phyloP scores from a whole-genome alignment of 2,797 vertebrate genomes.

The Philypnodon macrostomus region DNA sequence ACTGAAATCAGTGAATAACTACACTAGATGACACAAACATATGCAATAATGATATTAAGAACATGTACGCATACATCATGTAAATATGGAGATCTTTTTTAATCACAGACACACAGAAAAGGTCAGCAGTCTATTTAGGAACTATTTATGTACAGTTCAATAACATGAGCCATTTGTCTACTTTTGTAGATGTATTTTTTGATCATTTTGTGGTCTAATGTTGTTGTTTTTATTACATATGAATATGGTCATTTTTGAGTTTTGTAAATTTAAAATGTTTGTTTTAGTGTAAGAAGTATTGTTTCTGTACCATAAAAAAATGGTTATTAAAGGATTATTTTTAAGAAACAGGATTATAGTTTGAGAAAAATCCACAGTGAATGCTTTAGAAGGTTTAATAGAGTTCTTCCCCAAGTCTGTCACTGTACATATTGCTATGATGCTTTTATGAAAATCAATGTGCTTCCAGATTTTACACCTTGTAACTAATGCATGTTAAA shows the following conservation, averaged over 20 bases:
- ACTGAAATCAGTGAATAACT: constrained; percentile 9
- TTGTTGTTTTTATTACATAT: constrained; percentile 39
- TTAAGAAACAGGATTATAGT: constrained; percentile 18
- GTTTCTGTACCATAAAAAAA: constrained; percentile 38
- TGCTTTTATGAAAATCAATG: constrained; percentile 47
- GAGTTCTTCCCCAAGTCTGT: constrained; percentile 21
- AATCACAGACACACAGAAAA: constrained; percentile 57
- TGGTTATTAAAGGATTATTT: constrained; percentile 19
- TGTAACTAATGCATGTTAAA: no score
- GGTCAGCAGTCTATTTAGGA: constrained; percentile 30
- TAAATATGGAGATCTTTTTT: constrained; percentile 73
- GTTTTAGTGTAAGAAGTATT: constrained; percentile 40
- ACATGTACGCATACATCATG: constrained; percentile 63
- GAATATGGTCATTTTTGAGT: constrained; percentile 34
- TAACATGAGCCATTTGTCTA: constrained; percentile 54
- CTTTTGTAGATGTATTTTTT: constrained; percentile 31
- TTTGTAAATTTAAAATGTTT: constrained; percentile 44
- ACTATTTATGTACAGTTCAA: constrained; percentile 27
- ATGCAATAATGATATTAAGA: constrained; percentile 76
- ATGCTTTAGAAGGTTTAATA: constrained; percentile 29
- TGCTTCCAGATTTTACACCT: constrained; percentile 61
- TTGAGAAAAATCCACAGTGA: constrained; percentile 20
- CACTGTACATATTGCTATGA: constrained; percentile 25
- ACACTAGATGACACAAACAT: constrained; percentile 45
- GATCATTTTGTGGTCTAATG: constrained; percentile 26